Evolutionary conservation across 2,113 vertebrate species (phyloP).

Genomic region (Ariopsis seemanni): DNA sequence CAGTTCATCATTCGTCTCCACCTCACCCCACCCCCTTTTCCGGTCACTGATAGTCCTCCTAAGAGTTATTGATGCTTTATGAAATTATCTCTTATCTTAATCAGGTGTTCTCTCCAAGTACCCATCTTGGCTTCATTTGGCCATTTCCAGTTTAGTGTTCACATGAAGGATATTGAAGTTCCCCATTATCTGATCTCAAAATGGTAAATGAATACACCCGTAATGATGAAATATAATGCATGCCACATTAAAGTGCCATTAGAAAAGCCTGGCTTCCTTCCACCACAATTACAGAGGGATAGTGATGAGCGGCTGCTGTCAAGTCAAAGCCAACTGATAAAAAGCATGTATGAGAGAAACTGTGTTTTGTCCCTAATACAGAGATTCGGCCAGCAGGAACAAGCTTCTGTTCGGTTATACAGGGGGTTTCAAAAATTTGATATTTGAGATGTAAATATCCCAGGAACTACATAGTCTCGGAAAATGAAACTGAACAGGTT

Average conservation of each 20-base stretch:
- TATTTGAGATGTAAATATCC: too few relatives aligned
- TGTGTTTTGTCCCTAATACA: background rate
- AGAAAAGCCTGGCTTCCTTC: constrained; percentile 40
- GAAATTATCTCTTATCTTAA: constrained; percentile 27
- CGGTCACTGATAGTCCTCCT: background rate
- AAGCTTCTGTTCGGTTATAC: background rate
- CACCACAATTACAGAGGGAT: constrained; percentile 36
- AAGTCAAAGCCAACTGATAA: background rate
- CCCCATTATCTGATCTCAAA: constrained; percentile 12
- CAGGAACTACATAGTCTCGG: too few relatives aligned
- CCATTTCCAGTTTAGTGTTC: constrained; percentile 11
- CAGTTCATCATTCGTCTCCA: too few relatives aligned
- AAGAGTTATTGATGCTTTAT: constrained; percentile 10
- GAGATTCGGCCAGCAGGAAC: constrained; percentile 3
- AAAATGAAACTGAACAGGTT: too few relatives aligned
- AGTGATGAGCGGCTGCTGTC: constrained; percentile 12
- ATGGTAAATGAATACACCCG: constrained; percentile 25
- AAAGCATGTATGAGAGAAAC: constrained; percentile 30
- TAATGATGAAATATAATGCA: constrained; percentile 43
- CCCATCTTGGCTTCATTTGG: background rate
- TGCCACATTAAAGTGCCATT: constrained; percentile 41
- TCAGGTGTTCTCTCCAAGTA: background rate
- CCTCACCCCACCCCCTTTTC: background rate
- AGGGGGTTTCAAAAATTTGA: too few relatives aligned
- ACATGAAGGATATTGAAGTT: constrained; percentile 4